These are phyloP conservation scores for Pampusana beccarii DNA, from an alignment of 2,113 vertebrate genomes.

Conservation along the genomic window DNA sequence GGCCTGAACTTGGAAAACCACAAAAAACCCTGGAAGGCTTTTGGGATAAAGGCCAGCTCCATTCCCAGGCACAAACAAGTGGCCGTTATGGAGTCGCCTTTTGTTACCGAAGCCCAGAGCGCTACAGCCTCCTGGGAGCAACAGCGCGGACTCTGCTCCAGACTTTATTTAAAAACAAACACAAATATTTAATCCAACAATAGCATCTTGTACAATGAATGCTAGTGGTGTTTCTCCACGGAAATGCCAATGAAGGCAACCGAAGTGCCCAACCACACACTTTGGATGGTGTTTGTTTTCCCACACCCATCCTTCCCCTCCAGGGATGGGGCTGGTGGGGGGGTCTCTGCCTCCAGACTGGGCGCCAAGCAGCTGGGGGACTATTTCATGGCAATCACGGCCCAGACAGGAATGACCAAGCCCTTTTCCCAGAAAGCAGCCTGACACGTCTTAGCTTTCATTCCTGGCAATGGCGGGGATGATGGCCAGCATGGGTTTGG, in stretches of 20 bases:
- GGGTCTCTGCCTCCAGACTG: neutral
- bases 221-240: neutral
- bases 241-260: neutral
- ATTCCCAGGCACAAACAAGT: neutral
- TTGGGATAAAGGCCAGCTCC: conserved; percentile 17
- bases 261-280: neutral
- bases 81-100: neutral
- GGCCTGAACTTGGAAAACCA: neutral
- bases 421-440: conserved; percentile 40
- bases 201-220: neutral
- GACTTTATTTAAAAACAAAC: conserved; percentile 8
- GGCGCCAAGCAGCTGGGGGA: neutral
- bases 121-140: neutral
- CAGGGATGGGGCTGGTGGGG: neutral
- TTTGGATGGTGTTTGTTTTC: neutral
- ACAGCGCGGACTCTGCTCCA: neutral
- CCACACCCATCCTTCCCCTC: neutral
- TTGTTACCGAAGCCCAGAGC: neutral
- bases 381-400: neutral
- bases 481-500: neutral
- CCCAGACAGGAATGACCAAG: neutral
- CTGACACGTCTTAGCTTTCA: neutral
- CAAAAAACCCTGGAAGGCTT: neutral
- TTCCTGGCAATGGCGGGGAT: neutral
- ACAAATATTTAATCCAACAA: neutral